Evolutionary conservation across 2,888 invertebrate genomes (phyloP).

Genomic region (Anarsia innoxiella): DNA sequence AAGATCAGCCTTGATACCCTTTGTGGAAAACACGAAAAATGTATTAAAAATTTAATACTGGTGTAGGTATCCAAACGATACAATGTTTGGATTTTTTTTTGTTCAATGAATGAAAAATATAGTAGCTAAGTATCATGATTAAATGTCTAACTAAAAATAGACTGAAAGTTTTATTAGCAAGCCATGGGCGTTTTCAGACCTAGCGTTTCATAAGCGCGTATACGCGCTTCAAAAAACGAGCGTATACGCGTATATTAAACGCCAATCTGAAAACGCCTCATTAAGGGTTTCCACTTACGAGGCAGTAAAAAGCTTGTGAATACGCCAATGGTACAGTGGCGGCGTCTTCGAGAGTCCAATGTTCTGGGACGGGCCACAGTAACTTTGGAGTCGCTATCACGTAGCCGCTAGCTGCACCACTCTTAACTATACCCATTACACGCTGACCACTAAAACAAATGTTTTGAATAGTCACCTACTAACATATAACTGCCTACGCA

Average conservation of each 20-base stretch:
- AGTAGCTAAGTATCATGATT: too few species aligned
- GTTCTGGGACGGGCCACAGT: slow-evolving; percentile 80
- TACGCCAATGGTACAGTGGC: slow-evolving; percentile 86
- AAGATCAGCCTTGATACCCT: slow-evolving; percentile 2
- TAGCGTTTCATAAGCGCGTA: too few species aligned
- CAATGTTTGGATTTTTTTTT: too few species aligned
- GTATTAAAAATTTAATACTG: too few species aligned
- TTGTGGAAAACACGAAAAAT: too few species aligned
- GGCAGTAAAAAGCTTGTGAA: slow-evolving; percentile 59
- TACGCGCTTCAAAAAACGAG: not conserved
- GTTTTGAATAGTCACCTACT: too few species aligned
- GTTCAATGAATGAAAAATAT: too few species aligned
- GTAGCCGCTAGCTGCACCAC: slow-evolving; percentile 69
- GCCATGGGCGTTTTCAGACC: too few species aligned
- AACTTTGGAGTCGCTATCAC: slow-evolving; percentile 66
- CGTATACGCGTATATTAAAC: not conserved
- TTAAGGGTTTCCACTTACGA: slow-evolving; percentile 26
- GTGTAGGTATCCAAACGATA: too few species aligned
- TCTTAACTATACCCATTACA: slow-evolving; percentile 77
- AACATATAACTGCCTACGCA: too few species aligned
- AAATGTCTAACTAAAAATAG: too few species aligned
- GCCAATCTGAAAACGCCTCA: not conserved
- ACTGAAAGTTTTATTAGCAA: too few species aligned
- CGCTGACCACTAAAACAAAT: slow-evolving; percentile 58
- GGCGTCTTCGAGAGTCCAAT: slow-evolving; percentile 82